A percentile compares a stretch with the other conserved stretches of the same genome.
Conservation (phyloP, 2,113 vertebrate species). For the Pitta sordida region DNA sequence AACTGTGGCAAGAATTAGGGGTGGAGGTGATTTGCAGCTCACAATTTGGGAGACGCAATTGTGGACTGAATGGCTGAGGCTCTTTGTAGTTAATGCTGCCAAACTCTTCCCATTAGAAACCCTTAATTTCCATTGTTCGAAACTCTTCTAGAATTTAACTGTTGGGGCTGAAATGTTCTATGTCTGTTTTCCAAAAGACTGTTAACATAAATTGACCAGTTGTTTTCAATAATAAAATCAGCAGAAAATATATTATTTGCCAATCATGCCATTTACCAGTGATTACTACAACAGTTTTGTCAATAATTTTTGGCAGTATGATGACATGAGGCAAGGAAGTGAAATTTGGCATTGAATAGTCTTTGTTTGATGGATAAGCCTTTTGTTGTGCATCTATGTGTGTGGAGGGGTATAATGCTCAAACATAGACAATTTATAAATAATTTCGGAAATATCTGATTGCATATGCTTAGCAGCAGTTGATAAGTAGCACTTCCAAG, state of each 20-base stretch:
- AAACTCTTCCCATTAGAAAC: slow-evolving; percentile 30
- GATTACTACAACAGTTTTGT: slow-evolving; percentile 22
- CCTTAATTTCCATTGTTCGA: neutral
- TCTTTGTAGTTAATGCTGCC: neutral
- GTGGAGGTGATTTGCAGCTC: neutral
- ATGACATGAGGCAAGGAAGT: slow-evolving; percentile 10
- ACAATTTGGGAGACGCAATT: neutral
- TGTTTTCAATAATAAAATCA: slow-evolving; percentile 46
- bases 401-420: neutral
- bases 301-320: slow-evolving; percentile 32
- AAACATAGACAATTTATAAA: neutral
- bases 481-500: neutral
- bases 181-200: slow-evolving; percentile 11
- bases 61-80: neutral
- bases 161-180: slow-evolving; percentile 20
- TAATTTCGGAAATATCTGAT: slow-evolving; percentile 33
- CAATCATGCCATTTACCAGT: slow-evolving; percentile 34
- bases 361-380: neutral
- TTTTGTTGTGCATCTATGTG: neutral
- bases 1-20: neutral
- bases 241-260: slow-evolving; percentile 50
- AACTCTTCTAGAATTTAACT: slow-evolving; percentile 46
- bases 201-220: slow-evolving; percentile 48
- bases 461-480: neutral
- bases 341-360: neutral